Conservation (phyloP, 2,797 vertebrate species). For the Myiotriccus ornatus region DNA sequence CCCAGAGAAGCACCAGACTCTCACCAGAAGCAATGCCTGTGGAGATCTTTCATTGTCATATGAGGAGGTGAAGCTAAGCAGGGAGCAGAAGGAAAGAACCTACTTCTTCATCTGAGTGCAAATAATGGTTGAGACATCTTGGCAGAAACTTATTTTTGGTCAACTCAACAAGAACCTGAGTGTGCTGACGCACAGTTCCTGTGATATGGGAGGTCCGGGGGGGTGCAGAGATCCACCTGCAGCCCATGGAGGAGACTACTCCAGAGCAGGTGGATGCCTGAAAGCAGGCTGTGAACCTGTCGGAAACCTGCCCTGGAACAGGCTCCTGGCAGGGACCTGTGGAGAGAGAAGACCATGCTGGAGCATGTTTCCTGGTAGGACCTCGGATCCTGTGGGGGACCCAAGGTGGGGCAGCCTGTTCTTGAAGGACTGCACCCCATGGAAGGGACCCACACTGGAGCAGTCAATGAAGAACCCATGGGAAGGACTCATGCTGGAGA, state of each 20-base stretch:
- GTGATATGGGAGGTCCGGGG: not conserved
- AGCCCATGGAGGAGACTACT: not conserved
- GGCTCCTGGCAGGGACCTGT: not conserved
- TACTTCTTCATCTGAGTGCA: not conserved
- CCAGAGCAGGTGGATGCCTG: not conserved
- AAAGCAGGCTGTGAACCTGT: not conserved
- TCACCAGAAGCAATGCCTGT: not conserved
- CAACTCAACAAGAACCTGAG: not conserved
- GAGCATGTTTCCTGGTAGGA: not conserved
- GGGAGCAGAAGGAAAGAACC: not conserved
- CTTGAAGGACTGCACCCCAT: not conserved
- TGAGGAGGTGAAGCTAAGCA: not conserved
- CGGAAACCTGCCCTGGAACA: not conserved
- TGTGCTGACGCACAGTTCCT: not conserved
- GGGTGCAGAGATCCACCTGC: not conserved
- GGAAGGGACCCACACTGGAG: not conserved
- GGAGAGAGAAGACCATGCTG: not conserved
- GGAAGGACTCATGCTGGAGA: not conserved
- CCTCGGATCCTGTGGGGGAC: not conserved
- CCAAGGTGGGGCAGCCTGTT: accelerated
- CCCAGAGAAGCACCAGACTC: not conserved
- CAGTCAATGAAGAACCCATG: not conserved
- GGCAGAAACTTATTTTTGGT: not conserved
- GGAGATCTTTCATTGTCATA: not conserved
- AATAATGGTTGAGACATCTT: not conserved